phyloP scores from a whole-genome alignment of 2,797 vertebrate genomes.

The Fistularia commersonii region DNA sequence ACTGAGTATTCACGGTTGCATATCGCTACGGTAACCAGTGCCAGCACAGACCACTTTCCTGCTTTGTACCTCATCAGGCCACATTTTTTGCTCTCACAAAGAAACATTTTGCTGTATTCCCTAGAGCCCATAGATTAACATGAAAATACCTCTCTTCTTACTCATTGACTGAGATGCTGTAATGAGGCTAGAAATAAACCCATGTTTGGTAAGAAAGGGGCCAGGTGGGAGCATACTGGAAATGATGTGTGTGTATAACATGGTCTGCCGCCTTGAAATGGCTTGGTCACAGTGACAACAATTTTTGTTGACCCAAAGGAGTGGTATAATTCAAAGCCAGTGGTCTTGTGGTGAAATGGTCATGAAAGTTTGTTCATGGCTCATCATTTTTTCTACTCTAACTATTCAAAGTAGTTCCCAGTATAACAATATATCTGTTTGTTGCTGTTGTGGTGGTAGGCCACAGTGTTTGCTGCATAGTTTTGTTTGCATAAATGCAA shows the following conservation, averaged over 20 bases:
- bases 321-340: conserved; percentile 43
- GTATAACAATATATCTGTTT: conserved; percentile 51
- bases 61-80: conserved; percentile 7
- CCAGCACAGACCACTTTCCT: conserved; percentile 1
- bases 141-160: conserved; percentile 71
- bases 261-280: conserved; percentile 39
- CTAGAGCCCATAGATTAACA: conserved; percentile 63
- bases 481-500: too few relatives aligned
- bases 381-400: conserved; percentile 28
- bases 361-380: conserved; percentile 12
- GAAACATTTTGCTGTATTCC: conserved; percentile 57
- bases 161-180: conserved; percentile 62
- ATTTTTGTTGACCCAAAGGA: conserved; percentile 22
- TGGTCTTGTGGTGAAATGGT: conserved; percentile 18
- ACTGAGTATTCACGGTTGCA: conserved; percentile 9
- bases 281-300: conserved; percentile 11
- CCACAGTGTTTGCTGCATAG: conserved; percentile 43
- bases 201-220: conserved; percentile 58
- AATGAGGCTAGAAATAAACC: conserved; percentile 71
- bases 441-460: conserved; percentile 35
- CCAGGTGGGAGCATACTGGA: conserved; percentile 32
- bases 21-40: conserved; percentile 1
- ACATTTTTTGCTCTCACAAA: conserved; percentile 22
- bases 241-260: conserved; percentile 40
- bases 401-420: conserved; percentile 27